Evolutionary conservation across 2,113 vertebrate species (phyloP), one percentile per base, ranked within the genome.

Genomic region (Hepsetus odoe): DNA sequence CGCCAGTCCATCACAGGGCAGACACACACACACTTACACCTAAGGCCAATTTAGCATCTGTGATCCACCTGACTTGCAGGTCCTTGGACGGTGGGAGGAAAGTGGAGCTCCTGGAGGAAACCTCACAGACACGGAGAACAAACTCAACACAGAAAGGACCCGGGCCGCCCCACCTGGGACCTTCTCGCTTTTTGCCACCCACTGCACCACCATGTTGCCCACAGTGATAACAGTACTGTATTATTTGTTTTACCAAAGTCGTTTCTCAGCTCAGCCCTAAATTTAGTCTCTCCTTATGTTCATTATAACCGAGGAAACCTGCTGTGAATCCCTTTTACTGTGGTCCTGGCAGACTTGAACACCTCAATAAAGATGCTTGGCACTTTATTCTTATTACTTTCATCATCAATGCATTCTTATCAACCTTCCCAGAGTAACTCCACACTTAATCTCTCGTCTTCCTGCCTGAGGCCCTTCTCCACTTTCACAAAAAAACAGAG

Each of bases 291-390:
- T 73, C 40, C 13, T 46, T 62, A 35, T 49, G 64, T 44, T 24
- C 66, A 24, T 46, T 46, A 42, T 61, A 78, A 68, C 18, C 35
- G 76, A 68, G 40, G 16, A 10, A 22, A 42, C 18, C 55, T 38
- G 32, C 16, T 44, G 64, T 33, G 64, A 82, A 70, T 64, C 22
- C 11, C 32, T 32, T 74, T 74, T 71, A 79, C 58, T 38, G 38
- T 71, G 49, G 30, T 56, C 30, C 28, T 30, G 16, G 28, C 35
- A 62, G 55, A 79, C 64, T 18, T 30, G 56, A n/a, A 28, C 56
- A 33, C 14, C 67, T 35, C 70, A 56, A 73, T 66, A 73, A 66
- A 73, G 40, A 71, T 78, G 56, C 40, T 61, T 69, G 11, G 11
- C 33, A 46, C 40, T 28, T 55, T 75, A 74, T 58, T 30, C 49